These are phyloP conservation scores for Ceyx erithaca DNA, from an alignment of 2,797 vertebrate species.

Conservation along the genomic window DNA sequence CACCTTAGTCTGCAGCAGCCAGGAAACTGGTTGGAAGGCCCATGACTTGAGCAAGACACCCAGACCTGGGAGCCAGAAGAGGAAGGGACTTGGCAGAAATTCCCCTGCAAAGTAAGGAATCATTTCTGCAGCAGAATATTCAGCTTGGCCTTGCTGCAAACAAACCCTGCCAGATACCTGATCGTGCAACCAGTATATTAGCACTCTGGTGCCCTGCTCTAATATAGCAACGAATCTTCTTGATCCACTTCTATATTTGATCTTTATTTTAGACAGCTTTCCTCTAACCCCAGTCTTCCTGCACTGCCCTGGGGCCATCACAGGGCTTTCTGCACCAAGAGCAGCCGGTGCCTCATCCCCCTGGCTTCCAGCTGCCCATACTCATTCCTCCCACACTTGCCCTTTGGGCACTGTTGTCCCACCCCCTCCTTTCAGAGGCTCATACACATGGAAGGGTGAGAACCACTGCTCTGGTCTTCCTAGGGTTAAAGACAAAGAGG, in stretches of 20 bases:
- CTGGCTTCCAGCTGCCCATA: conserved; percentile 5
- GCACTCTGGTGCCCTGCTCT: background rate
- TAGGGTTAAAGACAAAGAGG: conserved; percentile 39
- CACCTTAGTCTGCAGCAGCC: conserved; percentile 33
- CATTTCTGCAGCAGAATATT: conserved; percentile 59
- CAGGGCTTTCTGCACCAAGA: background rate
- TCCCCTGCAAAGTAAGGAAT: background rate
- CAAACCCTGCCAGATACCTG: conserved; percentile 4
- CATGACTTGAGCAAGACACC: conserved; percentile 45
- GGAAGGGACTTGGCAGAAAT: conserved; percentile 59
- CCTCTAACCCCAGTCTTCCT: background rate
- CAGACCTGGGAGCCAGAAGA: conserved; percentile 44
- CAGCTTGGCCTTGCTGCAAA: conserved; percentile 21
- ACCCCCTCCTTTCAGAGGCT: background rate
- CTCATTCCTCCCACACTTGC: conserved; percentile 14
- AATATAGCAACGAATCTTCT: conserved; percentile 4
- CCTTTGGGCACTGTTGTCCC: background rate
- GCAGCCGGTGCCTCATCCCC: background rate
- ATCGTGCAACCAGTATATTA: conserved; percentile 19
- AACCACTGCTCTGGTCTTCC: background rate
- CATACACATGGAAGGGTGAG: background rate
- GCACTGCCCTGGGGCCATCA: conserved; percentile 7
- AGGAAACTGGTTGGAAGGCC: conserved; percentile 62
- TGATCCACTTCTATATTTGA: background rate
- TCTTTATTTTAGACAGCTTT: background rate